Percentiles rank a stretch among this genome's conserved stretches.
Evolutionary conservation across 2,888 invertebrate genomes (phyloP).

Genomic region (Cantharis rufa): DNA sequence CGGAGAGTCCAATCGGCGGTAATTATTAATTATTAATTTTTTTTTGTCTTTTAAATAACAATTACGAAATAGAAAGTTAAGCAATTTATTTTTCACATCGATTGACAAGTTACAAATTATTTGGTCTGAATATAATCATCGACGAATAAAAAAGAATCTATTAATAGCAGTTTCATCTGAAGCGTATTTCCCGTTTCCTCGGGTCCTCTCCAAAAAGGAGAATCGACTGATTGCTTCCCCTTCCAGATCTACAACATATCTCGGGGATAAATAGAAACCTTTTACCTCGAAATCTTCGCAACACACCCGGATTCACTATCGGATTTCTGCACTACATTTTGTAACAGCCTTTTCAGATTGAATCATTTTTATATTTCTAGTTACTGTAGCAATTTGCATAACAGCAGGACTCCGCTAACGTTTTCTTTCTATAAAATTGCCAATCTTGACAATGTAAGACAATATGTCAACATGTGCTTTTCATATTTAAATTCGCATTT

Average conservation of each 20-base stretch:
- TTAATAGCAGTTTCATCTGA: conserved; percentile 31
- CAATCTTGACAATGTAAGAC: conserved; percentile 13
- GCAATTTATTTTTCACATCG: conserved; percentile 11
- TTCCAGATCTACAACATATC: conserved; percentile 53
- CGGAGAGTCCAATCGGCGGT: neutral
- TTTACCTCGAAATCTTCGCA: conserved; percentile 42
- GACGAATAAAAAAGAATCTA: conserved; percentile 29
- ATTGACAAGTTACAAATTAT: conserved; percentile 30
- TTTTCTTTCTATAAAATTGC: conserved; percentile 11
- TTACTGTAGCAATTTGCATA: conserved; percentile 23
- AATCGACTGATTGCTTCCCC: conserved; percentile 51
- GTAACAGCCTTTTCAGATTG: conserved; percentile 29
- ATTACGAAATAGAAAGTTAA: neutral
- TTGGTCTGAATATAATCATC: conserved; percentile 30
- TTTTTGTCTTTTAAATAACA: neutral
- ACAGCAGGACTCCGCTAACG: conserved; percentile 10
- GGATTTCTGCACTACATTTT: conserved; percentile 30
- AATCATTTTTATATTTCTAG: conserved; percentile 31
- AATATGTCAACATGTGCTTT: neutral
- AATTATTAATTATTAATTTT: neutral
- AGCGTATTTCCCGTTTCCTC: conserved; percentile 30
- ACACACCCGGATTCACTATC: conserved; percentile 32
- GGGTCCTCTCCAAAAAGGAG: conserved; percentile 26
- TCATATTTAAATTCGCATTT: neutral
- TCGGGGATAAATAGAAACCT: conserved; percentile 53